Conservation (phyloP, 2,888 invertebrate species). For the Ichneumoninae sp. region DNA sequence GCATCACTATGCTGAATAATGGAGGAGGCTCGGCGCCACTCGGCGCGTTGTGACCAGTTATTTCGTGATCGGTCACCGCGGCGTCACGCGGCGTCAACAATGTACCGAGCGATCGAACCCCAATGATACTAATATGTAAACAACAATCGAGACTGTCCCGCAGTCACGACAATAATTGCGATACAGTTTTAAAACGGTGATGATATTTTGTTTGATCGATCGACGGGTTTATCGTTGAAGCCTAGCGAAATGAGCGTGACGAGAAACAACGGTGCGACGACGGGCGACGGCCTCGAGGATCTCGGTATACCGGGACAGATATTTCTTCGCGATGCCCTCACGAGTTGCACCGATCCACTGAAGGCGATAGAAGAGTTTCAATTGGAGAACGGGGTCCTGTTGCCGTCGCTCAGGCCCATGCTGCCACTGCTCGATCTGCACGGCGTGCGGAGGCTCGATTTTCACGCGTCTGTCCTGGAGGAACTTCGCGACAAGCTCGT, state of each 20-base stretch:
- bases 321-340: constrained; percentile 94
- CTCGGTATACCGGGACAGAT: constrained; percentile 94
- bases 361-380: constrained; percentile 99
- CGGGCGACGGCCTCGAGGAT: constrained; percentile 90
- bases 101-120: constrained; percentile 17
- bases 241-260: constrained; percentile 74
- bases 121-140: constrained; percentile 36
- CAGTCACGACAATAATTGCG: constrained; percentile 1
- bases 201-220: neutral
- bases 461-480: constrained; percentile 96
- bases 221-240: neutral
- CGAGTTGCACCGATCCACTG: constrained; percentile 97
- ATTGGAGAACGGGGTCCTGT: constrained; percentile 95
- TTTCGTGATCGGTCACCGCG: neutral
- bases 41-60: neutral
- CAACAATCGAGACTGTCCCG: constrained; percentile 22
- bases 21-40: neutral
- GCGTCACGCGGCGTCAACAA: constrained; percentile 13
- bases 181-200: neutral
- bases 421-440: constrained; percentile 97
- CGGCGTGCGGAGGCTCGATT: constrained; percentile 95
- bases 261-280: constrained; percentile 77
- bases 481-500: constrained; percentile 87
- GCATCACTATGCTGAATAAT: too few species aligned
- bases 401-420: constrained; percentile 97